Evolutionary conservation across 1,140 invertebrate species (phyloP).

Genomic region (Kradibia gibbosae): DNA sequence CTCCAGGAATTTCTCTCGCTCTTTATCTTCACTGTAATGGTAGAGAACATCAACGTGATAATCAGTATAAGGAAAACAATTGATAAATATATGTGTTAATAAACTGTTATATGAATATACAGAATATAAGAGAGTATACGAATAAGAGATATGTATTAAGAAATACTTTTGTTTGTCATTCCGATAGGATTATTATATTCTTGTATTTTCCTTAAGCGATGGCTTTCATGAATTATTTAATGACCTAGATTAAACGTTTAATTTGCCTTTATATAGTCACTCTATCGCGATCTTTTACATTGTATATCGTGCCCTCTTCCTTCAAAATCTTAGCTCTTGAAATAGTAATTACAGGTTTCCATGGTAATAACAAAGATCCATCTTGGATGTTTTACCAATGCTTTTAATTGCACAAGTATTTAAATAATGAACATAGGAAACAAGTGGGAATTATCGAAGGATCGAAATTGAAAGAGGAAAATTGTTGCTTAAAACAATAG

Average conservation of each 20-base stretch:
- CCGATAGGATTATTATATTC: background rate
- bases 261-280: too few species aligned
- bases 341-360: too few species aligned
- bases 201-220: background rate
- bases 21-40: constrained; percentile 50
- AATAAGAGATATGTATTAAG: background rate
- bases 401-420: background rate
- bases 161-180: background rate
- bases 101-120: constrained; percentile 10
- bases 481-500: background rate
- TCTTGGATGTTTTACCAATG: background rate
- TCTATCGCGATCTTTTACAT: too few species aligned
- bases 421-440: background rate
- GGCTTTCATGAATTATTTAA: background rate
- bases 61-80: constrained; percentile 18
- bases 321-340: background rate
- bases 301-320: too few species aligned
- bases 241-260: background rate
- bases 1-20: constrained; percentile 29
- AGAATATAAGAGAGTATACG: constrained; percentile 43
- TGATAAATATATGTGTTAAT: constrained; percentile 7
- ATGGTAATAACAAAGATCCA: too few species aligned
- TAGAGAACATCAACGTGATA: constrained; percentile 51
- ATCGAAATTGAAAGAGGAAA: constrained; percentile 18
- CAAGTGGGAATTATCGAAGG: background rate